Evolutionary conservation across 2,797 vertebrate genomes (phyloP).

Genomic region (Gorsachius magnificus): DNA sequence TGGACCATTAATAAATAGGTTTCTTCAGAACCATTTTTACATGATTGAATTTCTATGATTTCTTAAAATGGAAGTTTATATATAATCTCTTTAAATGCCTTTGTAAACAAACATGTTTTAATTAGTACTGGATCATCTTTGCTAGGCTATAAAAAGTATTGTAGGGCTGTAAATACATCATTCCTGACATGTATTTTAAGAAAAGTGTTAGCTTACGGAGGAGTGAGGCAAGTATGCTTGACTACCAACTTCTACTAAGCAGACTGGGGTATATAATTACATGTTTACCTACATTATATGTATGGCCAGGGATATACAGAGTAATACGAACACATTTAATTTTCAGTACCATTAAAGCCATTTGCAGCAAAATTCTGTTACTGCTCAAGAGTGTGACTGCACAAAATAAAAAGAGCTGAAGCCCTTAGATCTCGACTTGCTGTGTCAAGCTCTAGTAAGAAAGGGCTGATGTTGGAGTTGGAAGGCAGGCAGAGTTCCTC

Average conservation of each 20-base stretch:
- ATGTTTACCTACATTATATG: neutral
- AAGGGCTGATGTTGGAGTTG: neutral
- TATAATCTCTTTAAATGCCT: neutral
- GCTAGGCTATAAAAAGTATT: neutral
- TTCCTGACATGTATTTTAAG: neutral
- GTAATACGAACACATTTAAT: neutral
- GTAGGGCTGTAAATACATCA: neutral
- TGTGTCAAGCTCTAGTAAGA: neutral
- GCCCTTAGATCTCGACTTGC: neutral
- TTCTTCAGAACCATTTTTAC: slow-evolving; percentile 61
- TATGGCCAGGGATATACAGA: neutral
- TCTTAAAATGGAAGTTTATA: neutral
- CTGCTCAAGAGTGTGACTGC: neutral
- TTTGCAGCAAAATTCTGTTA: neutral
- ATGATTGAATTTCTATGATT: neutral
- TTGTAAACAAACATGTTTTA: neutral
- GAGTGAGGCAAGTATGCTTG: neutral
- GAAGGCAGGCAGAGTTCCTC: neutral
- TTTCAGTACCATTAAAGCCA: neutral
- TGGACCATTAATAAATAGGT: slow-evolving; percentile 77
- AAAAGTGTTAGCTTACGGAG: neutral
- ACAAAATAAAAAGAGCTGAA: neutral
- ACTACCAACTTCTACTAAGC: neutral
- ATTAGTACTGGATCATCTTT: neutral
- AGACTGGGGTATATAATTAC: neutral